Evolutionary conservation across 2,797 vertebrate species (phyloP).

Genomic region (Myotis daubentonii): DNA sequence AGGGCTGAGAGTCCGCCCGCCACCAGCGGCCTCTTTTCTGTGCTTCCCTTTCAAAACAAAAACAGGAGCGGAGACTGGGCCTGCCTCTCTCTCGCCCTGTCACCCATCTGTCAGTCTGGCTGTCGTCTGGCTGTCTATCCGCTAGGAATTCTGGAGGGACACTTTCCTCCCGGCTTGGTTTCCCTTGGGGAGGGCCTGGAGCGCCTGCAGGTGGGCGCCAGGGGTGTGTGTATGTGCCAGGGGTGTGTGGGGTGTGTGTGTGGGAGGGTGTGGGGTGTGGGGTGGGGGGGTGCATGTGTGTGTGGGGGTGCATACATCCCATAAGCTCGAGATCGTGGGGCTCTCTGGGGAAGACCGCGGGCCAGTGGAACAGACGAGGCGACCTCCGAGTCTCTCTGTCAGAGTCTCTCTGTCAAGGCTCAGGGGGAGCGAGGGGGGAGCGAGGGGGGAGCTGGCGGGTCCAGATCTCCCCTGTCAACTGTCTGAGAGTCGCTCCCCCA

Average conservation of each 20-base stretch:
- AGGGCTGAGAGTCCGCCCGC: neutral
- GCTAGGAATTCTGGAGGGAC: slow-evolving; percentile 50
- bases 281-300: no score
- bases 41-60: slow-evolving; percentile 43
- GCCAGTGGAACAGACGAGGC: neutral
- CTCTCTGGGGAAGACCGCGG: slow-evolving; percentile 68
- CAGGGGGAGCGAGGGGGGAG: neutral
- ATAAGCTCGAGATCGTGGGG: slow-evolving; percentile 67
- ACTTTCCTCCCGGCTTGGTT: slow-evolving; percentile 70
- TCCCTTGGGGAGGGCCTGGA: slow-evolving; percentile 80
- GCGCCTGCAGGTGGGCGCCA: slow-evolving; percentile 42
- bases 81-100: neutral
- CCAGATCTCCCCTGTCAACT: neutral
- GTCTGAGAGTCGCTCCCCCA: slow-evolving; percentile 32
- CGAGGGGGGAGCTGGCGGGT: neutral
- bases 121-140: slow-evolving; percentile 26
- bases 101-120: slow-evolving; percentile 56
- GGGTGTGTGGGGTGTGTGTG: no score
- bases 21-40: slow-evolving; percentile 1
- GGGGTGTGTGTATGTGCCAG: slow-evolving; percentile 15
- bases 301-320: slow-evolving; percentile 69
- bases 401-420: neutral
- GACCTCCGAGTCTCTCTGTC: neutral
- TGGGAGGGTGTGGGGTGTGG: no score
- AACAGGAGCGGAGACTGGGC: neutral